phyloP scores from a whole-genome alignment of 2,888 invertebrate genomes.

The Drosophila cyrtoloma region DNA sequence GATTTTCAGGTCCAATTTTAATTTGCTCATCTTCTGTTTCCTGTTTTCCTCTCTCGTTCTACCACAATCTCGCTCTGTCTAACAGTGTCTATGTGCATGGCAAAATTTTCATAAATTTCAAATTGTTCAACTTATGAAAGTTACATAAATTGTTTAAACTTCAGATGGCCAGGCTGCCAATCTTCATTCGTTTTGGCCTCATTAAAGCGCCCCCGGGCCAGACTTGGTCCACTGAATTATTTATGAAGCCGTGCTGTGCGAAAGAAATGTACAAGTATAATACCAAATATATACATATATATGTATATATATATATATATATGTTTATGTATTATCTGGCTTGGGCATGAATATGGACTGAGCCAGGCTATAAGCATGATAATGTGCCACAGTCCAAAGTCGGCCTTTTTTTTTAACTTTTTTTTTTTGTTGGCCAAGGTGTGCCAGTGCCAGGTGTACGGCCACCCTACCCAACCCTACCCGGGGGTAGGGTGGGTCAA shows the following conservation, averaged over 20 bases:
- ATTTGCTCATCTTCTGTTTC: conserved; percentile 12
- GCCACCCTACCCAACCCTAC: neutral
- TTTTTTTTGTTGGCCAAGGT: conserved; percentile 34
- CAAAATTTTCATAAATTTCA: conserved; percentile 73
- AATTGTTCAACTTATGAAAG: conserved; percentile 62
- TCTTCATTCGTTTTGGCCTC: conserved; percentile 75
- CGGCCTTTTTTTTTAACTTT: conserved; percentile 15
- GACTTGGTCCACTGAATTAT: conserved; percentile 75
- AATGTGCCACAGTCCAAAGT: conserved; percentile 30
- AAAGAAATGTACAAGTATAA: conserved; percentile 46
- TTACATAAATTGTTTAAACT: conserved; percentile 75
- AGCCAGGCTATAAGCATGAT: conserved; percentile 22
- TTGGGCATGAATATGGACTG: conserved; percentile 19
- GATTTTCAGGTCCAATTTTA: conserved; percentile 40
- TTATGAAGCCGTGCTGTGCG: conserved; percentile 60
- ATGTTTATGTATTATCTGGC: conserved; percentile 9
- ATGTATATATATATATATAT: conserved; percentile 9
- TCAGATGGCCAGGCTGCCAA: conserved; percentile 56
- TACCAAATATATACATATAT: conserved; percentile 16
- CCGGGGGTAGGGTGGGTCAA: conserved; percentile 4
- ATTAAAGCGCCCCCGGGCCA: conserved; percentile 72
- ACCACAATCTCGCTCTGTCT: neutral
- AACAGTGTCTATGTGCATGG: conserved; percentile 25
- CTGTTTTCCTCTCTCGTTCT: neutral
- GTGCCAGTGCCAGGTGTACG: conserved; percentile 23